Percentiles rank a stretch among this genome's conserved stretches.
These are phyloP conservation scores for Melipona bicolor DNA, from an alignment of 2,888 invertebrate genomes.

Conservation along the genomic window DNA sequence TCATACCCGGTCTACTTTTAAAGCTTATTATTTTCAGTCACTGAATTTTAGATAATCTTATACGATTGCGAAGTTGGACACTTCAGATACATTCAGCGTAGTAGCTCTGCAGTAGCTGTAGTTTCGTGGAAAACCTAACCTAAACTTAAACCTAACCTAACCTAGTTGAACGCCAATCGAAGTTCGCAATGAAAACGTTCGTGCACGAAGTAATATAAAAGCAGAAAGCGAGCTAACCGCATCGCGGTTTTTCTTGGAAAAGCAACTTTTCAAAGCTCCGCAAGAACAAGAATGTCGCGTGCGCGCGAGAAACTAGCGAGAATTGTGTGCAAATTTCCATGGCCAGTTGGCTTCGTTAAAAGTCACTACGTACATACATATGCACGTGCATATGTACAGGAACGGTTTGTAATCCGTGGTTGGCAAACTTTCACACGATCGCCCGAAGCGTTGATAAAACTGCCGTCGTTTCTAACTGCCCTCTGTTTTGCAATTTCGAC, in stretches of 20 bases:
- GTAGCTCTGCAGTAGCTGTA: neutral
- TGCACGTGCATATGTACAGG: too few relatives aligned
- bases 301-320: conserved; percentile 3
- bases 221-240: neutral
- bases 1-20: too few relatives aligned
- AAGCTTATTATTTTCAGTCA: too few relatives aligned
- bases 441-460: conserved; percentile 25
- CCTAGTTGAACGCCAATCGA: neutral
- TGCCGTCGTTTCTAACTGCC: conserved; percentile 3
- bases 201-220: conserved; percentile 1
- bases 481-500: conserved; percentile 12
- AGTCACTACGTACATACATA: neutral
- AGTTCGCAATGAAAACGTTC: neutral
- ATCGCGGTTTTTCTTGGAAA: conserved; percentile 38
- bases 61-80: too few relatives aligned
- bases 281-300: conserved; percentile 33
- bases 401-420: conserved; percentile 15
- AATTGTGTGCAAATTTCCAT: conserved; percentile 40
- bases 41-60: too few relatives aligned
- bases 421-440: conserved; percentile 39
- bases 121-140: neutral
- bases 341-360: conserved; percentile 36
- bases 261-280: conserved; percentile 21
- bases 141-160: neutral
- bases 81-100: too few relatives aligned